A percentile compares a stretch with the other conserved stretches of the same genome.
These are phyloP conservation scores for Tyto alba DNA, from an alignment of 2,113 vertebrate species.

Conservation along the genomic window DNA sequence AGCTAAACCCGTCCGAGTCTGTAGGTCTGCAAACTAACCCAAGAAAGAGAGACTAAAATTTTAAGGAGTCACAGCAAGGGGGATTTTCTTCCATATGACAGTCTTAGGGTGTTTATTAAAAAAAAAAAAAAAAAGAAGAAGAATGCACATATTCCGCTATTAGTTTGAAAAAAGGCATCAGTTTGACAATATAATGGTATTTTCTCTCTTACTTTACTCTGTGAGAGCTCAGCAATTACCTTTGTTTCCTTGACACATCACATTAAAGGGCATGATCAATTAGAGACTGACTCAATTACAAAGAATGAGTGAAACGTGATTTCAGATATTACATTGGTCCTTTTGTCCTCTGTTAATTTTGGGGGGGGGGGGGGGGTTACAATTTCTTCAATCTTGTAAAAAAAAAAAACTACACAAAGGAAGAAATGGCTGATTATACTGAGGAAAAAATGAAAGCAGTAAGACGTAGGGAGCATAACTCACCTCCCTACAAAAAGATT, in stretches of 20 bases:
- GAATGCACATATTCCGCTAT: accelerated
- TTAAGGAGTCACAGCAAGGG: neutral
- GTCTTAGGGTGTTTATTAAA: neutral
- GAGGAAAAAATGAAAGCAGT: neutral
- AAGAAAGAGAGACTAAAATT: neutral
- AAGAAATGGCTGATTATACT: neutral
- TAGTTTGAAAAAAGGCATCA: neutral
- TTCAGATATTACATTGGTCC: neutral
- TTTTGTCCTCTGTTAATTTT: neutral
- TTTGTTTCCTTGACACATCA: neutral
- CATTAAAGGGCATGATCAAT: neutral
- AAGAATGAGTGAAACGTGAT: neutral
- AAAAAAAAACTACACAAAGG: neutral
- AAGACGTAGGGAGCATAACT: neutral
- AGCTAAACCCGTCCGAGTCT: neutral
- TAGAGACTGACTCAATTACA: neutral
- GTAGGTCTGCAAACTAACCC: neutral
- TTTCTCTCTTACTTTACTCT: neutral
- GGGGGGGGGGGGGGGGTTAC: neutral
- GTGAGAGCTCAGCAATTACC: neutral
- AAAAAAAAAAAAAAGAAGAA: neutral
- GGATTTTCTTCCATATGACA: neutral
- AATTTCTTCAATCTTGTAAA: neutral
- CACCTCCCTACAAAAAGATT: neutral
- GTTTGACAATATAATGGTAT: neutral